Base-by-base conservation (phyloP, 1,140 invertebrate species). In the Drosophila triauraria region DNA sequence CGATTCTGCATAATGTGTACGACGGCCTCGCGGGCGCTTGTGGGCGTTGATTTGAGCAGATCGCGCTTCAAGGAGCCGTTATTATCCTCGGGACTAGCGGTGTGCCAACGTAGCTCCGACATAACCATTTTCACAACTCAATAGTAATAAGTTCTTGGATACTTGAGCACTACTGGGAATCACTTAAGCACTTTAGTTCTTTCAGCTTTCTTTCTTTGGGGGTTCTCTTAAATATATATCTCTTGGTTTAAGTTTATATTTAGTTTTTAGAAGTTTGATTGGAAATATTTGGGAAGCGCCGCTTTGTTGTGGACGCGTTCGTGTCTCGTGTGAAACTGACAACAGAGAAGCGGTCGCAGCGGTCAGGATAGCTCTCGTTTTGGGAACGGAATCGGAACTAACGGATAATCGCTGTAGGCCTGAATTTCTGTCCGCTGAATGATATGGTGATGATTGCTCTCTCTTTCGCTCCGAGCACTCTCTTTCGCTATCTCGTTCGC, bases 71-170 rank as follows among this genome's bases (percentile, higher is more conserved):
- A 84, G 78, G 90, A 84, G 51, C 83, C 91, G 60, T 81, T 92
- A 82, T 91, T 92, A 91, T 92, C 91, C 91, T 92, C 92, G 76
- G 85, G 82, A 82, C 82, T 85, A 70, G 80, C 86, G 61, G 77
- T 84, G 68, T 82, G 88, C 91, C 91, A 92, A 81, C 82, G 91
- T 84, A 92, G 75, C 87, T 92, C 91, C 84, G 91, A 92, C 91
- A 92, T 92, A 91, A 92, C 91, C 91, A 92, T 92, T 92, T 92
- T 92, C 75, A 91, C 81, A 78, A 77, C 61, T 56, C 60, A 72
- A 42, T 54, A 56, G 60, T 40, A 46, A 71, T 72, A 72, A 78
- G 71, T 65, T 64, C 48, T 46, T 46, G n/a, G 43, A 50, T 54
- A 75, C 68, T 72, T 25, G 17, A 27, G 44, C 70, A 70, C 67